These are phyloP conservation scores for Tenthredo livida DNA, from an alignment of 2,888 invertebrate species.

Conservation along the genomic window DNA sequence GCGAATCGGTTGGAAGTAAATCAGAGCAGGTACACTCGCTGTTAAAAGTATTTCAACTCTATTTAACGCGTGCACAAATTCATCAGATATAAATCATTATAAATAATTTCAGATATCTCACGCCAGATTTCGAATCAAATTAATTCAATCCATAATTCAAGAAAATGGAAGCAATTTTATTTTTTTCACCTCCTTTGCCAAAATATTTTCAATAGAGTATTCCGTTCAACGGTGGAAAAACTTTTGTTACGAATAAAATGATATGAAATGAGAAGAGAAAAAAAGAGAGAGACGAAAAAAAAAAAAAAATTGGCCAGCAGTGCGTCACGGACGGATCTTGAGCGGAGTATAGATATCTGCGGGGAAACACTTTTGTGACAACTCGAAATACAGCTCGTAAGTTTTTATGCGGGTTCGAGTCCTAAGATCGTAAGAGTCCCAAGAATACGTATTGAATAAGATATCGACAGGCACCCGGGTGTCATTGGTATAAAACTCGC, in stretches of 20 bases:
- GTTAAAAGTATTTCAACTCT: conserved; percentile 57
- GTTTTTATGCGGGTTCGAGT: conserved; percentile 63
- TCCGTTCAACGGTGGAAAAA: not conserved
- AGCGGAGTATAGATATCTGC: conserved; percentile 30
- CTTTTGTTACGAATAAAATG: not conserved
- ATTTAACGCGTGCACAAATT: conserved; percentile 43
- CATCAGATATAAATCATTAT: conserved; percentile 34
- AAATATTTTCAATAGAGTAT: not conserved
- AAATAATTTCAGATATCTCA: not conserved
- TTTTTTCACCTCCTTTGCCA: not conserved
- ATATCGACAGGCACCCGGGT: conserved; percentile 52
- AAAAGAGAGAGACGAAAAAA: not conserved
- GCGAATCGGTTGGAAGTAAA: conserved; percentile 75
- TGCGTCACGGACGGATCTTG: conserved; percentile 34
- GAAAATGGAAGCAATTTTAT: too few species aligned
- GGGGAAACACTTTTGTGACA: conserved; percentile 57
- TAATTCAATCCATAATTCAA: not conserved
- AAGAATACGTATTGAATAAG: conserved; percentile 54
- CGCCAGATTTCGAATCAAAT: not conserved
- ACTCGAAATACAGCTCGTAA: conserved; percentile 65
- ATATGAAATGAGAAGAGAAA: not conserved
- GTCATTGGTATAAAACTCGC: conserved; percentile 53
- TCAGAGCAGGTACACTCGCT: conserved; percentile 71
- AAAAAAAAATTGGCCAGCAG: not conserved
- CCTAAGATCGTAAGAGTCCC: conserved; percentile 38